A percentile compares a stretch with the other conserved stretches of the same genome.
Evolutionary conservation across 2,113 vertebrate species (phyloP).

Genomic region (Petrocephalus zakoni): DNA sequence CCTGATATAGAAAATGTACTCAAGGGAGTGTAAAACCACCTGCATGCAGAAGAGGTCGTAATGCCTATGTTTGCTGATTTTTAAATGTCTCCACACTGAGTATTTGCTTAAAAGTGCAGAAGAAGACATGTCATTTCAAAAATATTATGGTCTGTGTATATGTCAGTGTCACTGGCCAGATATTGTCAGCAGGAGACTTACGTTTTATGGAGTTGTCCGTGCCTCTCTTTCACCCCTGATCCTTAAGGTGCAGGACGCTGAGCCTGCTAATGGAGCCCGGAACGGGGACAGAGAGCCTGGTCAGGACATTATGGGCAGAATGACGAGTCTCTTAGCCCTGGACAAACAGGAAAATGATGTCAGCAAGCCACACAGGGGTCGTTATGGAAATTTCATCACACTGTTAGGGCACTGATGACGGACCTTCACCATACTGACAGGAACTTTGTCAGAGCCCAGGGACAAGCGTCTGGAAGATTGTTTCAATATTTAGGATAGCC

Average conservation of each 20-base stretch:
- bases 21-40: not conserved
- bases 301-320: not conserved
- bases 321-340: not conserved
- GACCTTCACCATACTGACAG: not conserved
- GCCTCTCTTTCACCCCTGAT: not conserved
- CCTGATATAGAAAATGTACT: not conserved
- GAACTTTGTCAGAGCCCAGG: not conserved
- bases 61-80: not conserved
- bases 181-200: not conserved
- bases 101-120: not conserved
- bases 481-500: not conserved
- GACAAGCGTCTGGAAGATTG: not conserved
- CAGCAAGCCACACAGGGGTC: not conserved
- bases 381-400: slow-evolving; percentile 1
- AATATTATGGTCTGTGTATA: not conserved
- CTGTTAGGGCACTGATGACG: not conserved
- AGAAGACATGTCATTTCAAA: not conserved
- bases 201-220: not conserved
- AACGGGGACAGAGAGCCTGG: not conserved
- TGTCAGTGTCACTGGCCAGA: not conserved
- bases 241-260: not conserved
- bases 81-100: not conserved
- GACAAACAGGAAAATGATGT: not conserved
- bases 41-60: not conserved
- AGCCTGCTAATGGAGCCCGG: not conserved